Evolutionary conservation across 2,888 invertebrate genomes (phyloP).

Genomic region (Platypus cylindrus): DNA sequence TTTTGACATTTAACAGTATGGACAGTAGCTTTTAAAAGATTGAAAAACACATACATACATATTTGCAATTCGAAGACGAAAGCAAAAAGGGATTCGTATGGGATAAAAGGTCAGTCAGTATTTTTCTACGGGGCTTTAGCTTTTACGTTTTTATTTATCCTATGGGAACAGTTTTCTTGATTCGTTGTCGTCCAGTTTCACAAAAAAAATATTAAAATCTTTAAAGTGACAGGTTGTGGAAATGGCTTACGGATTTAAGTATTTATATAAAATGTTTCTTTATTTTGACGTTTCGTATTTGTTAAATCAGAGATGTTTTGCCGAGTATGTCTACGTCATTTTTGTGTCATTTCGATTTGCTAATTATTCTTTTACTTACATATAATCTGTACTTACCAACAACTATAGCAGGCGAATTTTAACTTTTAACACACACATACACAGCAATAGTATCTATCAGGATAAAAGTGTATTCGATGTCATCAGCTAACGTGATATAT

Average conservation of each 20-base stretch:
- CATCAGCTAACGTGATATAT: conserved; percentile 33
- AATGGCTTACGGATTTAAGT: too few species aligned
- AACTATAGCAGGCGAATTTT: too few species aligned
- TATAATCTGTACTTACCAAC: too few species aligned
- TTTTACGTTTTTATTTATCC: conserved; percentile 26
- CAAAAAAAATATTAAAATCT: conserved; percentile 11
- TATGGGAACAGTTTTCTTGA: conserved; percentile 21
- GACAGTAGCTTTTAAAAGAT: conserved; percentile 17
- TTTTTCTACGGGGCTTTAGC: conserved; percentile 16
- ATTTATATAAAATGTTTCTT: too few species aligned
- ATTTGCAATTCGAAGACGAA: conserved; percentile 12
- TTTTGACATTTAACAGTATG: conserved; percentile 14
- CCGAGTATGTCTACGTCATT: too few species aligned
- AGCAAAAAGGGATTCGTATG: conserved; percentile 6
- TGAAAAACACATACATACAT: conserved; percentile 14
- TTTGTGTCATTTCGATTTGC: too few species aligned
- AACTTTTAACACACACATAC: too few species aligned
- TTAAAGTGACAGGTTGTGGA: conserved; percentile 11
- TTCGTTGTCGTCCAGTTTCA: conserved; percentile 20
- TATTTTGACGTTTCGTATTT: too few species aligned
- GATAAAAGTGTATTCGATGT: conserved; percentile 30
- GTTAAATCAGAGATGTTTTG: too few species aligned
- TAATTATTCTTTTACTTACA: too few species aligned
- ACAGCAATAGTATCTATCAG: too few species aligned
- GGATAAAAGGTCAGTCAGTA: conserved; percentile 17